Conservation (phyloP, 37 sponge, comb jelly and placozoan genomes). For the Hexactinellida sp. region DNA sequence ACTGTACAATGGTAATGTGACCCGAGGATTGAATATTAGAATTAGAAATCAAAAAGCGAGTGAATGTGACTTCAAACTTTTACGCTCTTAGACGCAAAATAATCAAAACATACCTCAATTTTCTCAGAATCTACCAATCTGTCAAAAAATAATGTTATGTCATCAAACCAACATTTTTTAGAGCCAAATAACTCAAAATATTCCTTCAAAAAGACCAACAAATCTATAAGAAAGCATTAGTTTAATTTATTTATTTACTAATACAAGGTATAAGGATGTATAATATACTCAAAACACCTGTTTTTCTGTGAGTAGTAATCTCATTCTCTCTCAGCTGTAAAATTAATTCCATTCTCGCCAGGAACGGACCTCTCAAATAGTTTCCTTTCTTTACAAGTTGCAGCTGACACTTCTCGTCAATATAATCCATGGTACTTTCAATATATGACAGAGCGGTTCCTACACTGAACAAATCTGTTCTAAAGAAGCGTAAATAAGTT, state of each 20-base stretch:
- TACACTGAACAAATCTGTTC: not conserved
- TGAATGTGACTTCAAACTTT: too few species aligned
- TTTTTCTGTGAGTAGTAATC: not conserved
- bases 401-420: not conserved
- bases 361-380: conserved; percentile 47
- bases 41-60: too few species aligned
- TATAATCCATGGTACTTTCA: conserved; percentile 7
- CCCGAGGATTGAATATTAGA: too few species aligned
- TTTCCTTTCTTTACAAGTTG: not conserved
- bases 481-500: too few species aligned
- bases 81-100: too few species aligned
- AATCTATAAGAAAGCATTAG: not conserved
- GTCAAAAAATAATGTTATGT: not conserved
- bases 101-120: not conserved
- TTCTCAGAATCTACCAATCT: not conserved
- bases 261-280: not conserved
- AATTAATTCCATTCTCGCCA: conserved; percentile 60
- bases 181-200: not conserved
- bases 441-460: not conserved
- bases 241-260: not conserved
- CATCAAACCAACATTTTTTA: conserved; percentile 14
- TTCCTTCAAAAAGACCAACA: not conserved
- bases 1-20: too few species aligned
- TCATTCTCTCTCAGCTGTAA: conserved; percentile 25
- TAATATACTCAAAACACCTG: not conserved